A percentile compares a stretch with the other conserved stretches of the same genome.
These are phyloP conservation scores for Catharus ustulatus DNA, from an alignment of 2,797 vertebrate species.

Conservation along the genomic window DNA sequence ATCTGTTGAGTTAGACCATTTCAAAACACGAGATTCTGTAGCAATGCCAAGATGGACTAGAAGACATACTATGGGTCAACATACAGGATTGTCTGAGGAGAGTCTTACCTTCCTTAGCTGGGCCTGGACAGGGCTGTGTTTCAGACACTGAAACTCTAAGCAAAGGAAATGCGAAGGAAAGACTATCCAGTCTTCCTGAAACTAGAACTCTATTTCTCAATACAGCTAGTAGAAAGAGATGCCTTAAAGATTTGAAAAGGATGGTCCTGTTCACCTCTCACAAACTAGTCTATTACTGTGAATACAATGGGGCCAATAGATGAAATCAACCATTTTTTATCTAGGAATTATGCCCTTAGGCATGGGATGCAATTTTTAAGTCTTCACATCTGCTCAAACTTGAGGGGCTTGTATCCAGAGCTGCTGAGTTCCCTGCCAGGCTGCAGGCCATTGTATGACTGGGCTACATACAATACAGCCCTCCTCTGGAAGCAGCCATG, in stretches of 20 bases:
- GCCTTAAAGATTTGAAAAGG: background rate
- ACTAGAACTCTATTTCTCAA: background rate
- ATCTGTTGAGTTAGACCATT: background rate
- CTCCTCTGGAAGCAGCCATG: background rate
- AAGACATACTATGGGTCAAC: accelerated
- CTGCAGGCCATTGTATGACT: background rate
- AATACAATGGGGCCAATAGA: background rate
- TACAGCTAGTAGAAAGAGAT: background rate
- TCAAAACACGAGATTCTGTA: background rate
- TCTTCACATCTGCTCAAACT: background rate
- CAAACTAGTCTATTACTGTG: background rate
- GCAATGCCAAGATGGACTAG: background rate
- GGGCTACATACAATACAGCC: background rate
- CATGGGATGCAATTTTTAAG: background rate
- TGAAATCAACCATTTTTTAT: background rate
- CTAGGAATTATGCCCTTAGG: background rate
- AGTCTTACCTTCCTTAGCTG: background rate
- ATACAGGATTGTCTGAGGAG: background rate
- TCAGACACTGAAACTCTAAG: background rate
- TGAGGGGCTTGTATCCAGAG: background rate
- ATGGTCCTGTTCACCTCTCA: background rate
- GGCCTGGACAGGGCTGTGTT: background rate
- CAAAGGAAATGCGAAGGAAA: background rate
- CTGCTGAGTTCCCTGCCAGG: background rate
- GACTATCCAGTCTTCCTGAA: background rate